Percentiles rank a stretch among this genome's conserved stretches.
phyloP scores from a whole-genome alignment of 1,140 invertebrate genomes.

The Mycetomoellerius zeteki region DNA sequence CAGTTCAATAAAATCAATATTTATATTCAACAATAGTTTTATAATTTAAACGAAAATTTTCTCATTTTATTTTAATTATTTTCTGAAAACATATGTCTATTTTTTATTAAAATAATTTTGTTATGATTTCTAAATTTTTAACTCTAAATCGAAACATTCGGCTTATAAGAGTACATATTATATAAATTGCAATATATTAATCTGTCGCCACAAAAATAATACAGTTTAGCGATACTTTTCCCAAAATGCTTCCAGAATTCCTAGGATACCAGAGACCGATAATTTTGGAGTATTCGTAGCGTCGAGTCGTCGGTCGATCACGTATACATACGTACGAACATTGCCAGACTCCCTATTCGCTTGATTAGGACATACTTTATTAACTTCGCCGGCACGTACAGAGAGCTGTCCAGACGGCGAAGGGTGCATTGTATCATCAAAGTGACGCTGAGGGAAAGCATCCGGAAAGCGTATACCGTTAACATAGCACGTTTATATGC shows the following conservation, averaged over 20 bases:
- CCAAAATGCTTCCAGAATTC: neutral
- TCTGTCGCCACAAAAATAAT: neutral
- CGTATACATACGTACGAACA: neutral
- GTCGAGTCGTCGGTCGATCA: neutral
- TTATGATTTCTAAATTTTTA: neutral
- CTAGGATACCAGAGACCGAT: slow-evolving; percentile 3
- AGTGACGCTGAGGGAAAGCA: slow-evolving; percentile 49
- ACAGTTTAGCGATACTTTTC: neutral
- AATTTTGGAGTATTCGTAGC: neutral
- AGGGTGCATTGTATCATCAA: slow-evolving; percentile 38
- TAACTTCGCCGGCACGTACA: slow-evolving; percentile 56
- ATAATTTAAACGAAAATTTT: too few species aligned
- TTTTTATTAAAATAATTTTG: neutral
- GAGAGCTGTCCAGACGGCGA: slow-evolving; percentile 22
- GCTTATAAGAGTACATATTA: neutral
- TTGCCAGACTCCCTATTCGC: slow-evolving; percentile 38
- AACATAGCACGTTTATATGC: neutral
- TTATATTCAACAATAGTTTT: too few species aligned
- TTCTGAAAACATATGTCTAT: too few species aligned
- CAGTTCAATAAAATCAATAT: too few species aligned
- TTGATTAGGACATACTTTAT: slow-evolving; percentile 77
- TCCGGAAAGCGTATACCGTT: slow-evolving; percentile 34
- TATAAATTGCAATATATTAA: neutral
- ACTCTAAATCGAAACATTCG: neutral
- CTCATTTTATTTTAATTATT: too few species aligned